Percentiles rank a stretch among this genome's conserved stretches.
Evolutionary conservation across 1,140 invertebrate genomes (phyloP).

Genomic region (Pseudomyrmex sp.): DNA sequence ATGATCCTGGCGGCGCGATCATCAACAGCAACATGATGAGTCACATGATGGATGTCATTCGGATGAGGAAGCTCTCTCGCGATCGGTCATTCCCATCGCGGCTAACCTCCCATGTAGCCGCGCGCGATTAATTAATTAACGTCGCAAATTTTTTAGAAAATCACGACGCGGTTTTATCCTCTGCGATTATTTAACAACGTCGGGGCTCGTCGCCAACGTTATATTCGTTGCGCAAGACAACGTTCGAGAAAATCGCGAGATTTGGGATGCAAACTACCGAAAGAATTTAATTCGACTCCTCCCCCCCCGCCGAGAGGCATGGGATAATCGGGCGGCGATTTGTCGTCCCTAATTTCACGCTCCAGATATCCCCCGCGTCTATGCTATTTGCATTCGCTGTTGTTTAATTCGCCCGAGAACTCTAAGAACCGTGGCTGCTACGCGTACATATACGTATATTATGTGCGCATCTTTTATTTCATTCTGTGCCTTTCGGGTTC

Average conservation of each 20-base stretch:
- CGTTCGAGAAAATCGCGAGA: background rate
- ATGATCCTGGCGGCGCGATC: slow-evolving; percentile 43
- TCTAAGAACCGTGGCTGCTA: background rate
- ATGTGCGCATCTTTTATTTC: background rate
- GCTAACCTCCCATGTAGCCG: background rate
- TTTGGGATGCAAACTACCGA: slow-evolving; percentile 6
- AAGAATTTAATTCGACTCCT: background rate
- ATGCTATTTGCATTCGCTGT: slow-evolving; percentile 38
- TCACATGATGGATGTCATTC: slow-evolving; percentile 29
- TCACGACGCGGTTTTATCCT: background rate
- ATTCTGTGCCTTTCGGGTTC: background rate
- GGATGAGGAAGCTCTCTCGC: slow-evolving; percentile 19
- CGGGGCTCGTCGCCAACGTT: background rate
- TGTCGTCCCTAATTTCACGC: slow-evolving; percentile 50
- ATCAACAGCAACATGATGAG: slow-evolving; percentile 44
- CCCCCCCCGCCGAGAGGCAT: background rate
- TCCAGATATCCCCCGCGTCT: slow-evolving; percentile 38
- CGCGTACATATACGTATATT: too few relatives aligned
- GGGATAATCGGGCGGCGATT: slow-evolving; percentile 32
- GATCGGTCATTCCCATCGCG: slow-evolving; percentile 34
- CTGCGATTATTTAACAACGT: background rate
- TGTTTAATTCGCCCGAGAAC: slow-evolving; percentile 45
- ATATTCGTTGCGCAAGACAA: background rate
- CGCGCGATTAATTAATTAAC: background rate
- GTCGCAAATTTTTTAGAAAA: background rate